Conservation (phyloP, 2,797 vertebrate genomes). For the Decapterus maruadsi region DNA sequence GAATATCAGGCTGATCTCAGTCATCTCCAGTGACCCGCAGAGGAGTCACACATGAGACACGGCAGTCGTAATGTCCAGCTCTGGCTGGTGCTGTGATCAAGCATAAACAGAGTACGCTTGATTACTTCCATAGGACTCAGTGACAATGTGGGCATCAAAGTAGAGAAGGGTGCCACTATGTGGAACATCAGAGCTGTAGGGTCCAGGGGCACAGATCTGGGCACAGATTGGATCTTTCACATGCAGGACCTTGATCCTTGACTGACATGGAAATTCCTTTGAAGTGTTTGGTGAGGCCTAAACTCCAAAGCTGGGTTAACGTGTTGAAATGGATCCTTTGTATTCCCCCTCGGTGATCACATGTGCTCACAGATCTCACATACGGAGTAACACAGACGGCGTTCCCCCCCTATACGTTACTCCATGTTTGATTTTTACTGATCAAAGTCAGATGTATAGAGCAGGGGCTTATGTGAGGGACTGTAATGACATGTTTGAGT, state of each 20-base stretch:
- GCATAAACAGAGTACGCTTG: constrained; percentile 73
- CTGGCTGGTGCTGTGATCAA: constrained; percentile 62
- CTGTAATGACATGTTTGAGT: constrained; percentile 73
- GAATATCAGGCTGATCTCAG: constrained; percentile 57
- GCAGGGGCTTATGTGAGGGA: constrained; percentile 30
- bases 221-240: constrained; percentile 67
- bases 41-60: constrained; percentile 57
- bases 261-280: constrained; percentile 64
- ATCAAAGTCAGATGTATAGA: constrained; percentile 47
- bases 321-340: constrained; percentile 68
- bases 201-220: constrained; percentile 63
- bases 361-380: constrained; percentile 34
- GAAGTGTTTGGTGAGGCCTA: constrained; percentile 59
- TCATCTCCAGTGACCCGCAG: constrained; percentile 67
- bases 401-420: not conserved
- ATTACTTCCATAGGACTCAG: constrained; percentile 75
- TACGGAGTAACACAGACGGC: constrained; percentile 10
- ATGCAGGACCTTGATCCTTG: constrained; percentile 59
- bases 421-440: constrained; percentile 42
- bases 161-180: constrained; percentile 68
- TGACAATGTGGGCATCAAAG: constrained; percentile 77
- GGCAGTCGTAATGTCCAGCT: constrained; percentile 50
- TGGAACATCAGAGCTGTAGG: constrained; percentile 63
- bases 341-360: constrained; percentile 37
- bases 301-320: constrained; percentile 56